Evolutionary conservation across 2,888 invertebrate species (phyloP), one percentile per base, ranked within the genome.

Genomic region (Nipponacmea schrenckii): DNA sequence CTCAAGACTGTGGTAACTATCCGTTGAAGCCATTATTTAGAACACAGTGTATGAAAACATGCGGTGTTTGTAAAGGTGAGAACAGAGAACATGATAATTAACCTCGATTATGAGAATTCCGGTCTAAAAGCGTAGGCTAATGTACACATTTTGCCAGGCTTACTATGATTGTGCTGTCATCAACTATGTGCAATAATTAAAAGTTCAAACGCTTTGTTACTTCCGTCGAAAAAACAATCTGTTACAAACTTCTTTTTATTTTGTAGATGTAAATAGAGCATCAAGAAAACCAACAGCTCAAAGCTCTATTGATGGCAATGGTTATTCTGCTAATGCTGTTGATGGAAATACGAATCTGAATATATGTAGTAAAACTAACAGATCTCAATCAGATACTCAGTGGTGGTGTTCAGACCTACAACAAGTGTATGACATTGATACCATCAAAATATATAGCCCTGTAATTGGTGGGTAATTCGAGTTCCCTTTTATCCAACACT

Each of bases 181-280:
- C n/a, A n/a, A n/a, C n/a, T n/a, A n/a, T n/a, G n/a, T n/a, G n/a
- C n/a, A n/a, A n/a, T n/a, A n/a, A n/a, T n/a, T n/a, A n/a, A n/a
- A n/a, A n/a, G n/a, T n/a, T n/a, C n/a, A n/a, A n/a, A n/a, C n/a
- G n/a, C n/a, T n/a, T n/a, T n/a, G n/a, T n/a, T n/a, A n/a, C n/a
- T n/a, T n/a, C n/a, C n/a, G n/a, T n/a, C n/a, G n/a, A n/a, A n/a
- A n/a, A n/a, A n/a, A n/a, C n/a, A n/a, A n/a, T n/a, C n/a, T n/a
- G n/a, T n/a, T n/a, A n/a, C n/a, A n/a, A n/a, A n/a, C n/a, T 31
- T 31, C 31, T 31, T 31, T 31, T 31, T 31, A 5, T 31, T 5
- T 56, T 56, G 14, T 56, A 56, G 56, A 56, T 56, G 56, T 56
- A 14, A 56, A 56, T 15, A 20, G 56, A 56, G 56, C 56, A 56